Base-by-base conservation (phyloP, 1,140 invertebrate genomes). In the Drosophila ironensis region DNA sequence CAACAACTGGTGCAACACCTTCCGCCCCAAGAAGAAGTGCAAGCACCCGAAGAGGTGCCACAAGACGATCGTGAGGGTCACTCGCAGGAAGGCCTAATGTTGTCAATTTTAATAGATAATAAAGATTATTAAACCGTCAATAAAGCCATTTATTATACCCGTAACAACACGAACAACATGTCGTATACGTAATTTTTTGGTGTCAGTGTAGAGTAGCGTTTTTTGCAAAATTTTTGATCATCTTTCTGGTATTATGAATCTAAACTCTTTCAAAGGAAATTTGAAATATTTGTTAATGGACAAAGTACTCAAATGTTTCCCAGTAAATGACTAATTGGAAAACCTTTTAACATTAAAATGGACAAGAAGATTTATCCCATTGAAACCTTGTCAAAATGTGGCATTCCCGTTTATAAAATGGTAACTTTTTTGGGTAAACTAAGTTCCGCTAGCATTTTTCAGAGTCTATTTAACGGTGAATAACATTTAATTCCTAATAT, bases 1-100 rank as follows among this genome's bases (percentile, higher is more conserved):
- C 14, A 47, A 56, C 52, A 37, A 57, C 3, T 20, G 30, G 28
- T 52, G 24, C 12, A 12, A 12, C 33, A 57, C 22, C 16, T 14
- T 8, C 22, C 2, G 22, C 6, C 20, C 12, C 11, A 14, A 24
- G 22, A 25, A 12, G 12, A 44, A 14, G 22, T 20, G 40, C 40
- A 42, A 41, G 38, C 9, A 41, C 38, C 38, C 38, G 9, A 20
- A n/a, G 8, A 20, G 11, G 4, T 41, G 38, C 38, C 17, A 20
- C 38, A 20, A 42, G 11, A 42, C 41, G 11, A 42, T 42, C n/a
- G 41, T 42, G 22, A 24, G 4, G 41, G 41, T 42, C 20, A 22
- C 20, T 8, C 41, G 22, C 41, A 4, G 9, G 6, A 42, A 4
- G 22, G 11, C 11, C 2, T 42, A 42, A 41, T 1, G n/a, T 12